A percentile compares a stretch with the other conserved stretches of the same genome.
These are phyloP conservation scores for Suncus etruscus DNA, from an alignment of 2,113 vertebrate species.

Conservation along the genomic window DNA sequence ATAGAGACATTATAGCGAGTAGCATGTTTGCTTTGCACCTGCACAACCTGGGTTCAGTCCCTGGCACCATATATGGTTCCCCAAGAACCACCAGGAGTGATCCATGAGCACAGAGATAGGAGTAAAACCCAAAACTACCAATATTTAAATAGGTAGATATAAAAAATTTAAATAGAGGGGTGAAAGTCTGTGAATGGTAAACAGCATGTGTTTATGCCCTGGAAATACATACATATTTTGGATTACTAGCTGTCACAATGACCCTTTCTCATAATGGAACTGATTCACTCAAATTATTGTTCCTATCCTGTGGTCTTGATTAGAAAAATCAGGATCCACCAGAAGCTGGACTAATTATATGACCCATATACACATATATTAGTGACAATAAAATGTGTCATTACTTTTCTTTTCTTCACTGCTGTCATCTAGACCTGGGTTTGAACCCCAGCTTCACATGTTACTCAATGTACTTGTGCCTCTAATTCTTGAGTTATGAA, in stretches of 20 bases:
- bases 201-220: neutral
- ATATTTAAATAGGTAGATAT: too few relatives aligned
- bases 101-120: too few relatives aligned
- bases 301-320: neutral
- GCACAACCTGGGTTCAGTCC: too few relatives aligned
- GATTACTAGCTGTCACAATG: neutral
- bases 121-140: too few relatives aligned
- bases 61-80: too few relatives aligned
- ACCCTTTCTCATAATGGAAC: neutral
- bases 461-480: neutral
- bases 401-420: neutral
- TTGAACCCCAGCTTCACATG: neutral
- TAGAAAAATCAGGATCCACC: neutral
- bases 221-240: neutral
- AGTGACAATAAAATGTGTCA: slow-evolving; percentile 2
- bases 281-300: neutral
- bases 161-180: too few relatives aligned
- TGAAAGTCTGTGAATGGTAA: neutral
- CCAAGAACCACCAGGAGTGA: too few relatives aligned
- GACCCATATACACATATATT: neutral
- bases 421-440: neutral
- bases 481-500: slow-evolving; percentile 10
- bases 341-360: neutral
- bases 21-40: too few relatives aligned
- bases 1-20: too few relatives aligned